Conservation (phyloP, 1,140 invertebrate genomes). For the Amphibalanus amphitrite region DNA sequence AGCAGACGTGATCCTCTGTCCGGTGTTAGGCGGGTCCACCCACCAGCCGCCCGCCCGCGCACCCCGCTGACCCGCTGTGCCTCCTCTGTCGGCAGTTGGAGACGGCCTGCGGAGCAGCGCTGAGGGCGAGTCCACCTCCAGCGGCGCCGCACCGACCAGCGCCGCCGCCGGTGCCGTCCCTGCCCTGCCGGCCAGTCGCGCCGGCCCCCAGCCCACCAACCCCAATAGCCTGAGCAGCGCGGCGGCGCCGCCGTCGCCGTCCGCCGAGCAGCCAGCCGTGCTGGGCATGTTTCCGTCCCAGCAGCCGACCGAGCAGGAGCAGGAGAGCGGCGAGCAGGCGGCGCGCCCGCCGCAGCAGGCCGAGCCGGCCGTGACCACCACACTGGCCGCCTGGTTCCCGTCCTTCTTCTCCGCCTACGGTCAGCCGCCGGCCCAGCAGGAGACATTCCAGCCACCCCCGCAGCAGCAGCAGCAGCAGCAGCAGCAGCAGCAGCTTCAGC, state of each 20-base stretch:
- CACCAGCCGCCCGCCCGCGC: constrained; percentile 15
- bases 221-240: background rate
- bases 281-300: constrained; percentile 18
- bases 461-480: constrained; percentile 15
- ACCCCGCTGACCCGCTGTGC: no score
- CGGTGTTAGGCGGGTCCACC: constrained; percentile 17
- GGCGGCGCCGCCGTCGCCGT: no score
- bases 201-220: background rate
- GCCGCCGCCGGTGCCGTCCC: no score
- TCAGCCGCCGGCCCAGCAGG: constrained; percentile 20
- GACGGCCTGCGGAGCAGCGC: no score
- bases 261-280: constrained; percentile 20
- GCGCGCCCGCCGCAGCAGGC: constrained; percentile 18
- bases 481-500: constrained; percentile 15
- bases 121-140: no score
- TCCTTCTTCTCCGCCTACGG: constrained; percentile 7
- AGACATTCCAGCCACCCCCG: constrained; percentile 16
- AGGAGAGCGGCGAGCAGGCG: constrained; percentile 7
- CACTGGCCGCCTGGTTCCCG: background rate
- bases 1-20: constrained; percentile 8
- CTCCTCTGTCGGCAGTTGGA: no score
- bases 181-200: no score
- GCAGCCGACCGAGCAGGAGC: background rate
- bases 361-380: background rate
- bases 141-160: no score